Evolutionary conservation across 2,113 vertebrate genomes (phyloP).

Genomic region (Cyprinodon variegatus): DNA sequence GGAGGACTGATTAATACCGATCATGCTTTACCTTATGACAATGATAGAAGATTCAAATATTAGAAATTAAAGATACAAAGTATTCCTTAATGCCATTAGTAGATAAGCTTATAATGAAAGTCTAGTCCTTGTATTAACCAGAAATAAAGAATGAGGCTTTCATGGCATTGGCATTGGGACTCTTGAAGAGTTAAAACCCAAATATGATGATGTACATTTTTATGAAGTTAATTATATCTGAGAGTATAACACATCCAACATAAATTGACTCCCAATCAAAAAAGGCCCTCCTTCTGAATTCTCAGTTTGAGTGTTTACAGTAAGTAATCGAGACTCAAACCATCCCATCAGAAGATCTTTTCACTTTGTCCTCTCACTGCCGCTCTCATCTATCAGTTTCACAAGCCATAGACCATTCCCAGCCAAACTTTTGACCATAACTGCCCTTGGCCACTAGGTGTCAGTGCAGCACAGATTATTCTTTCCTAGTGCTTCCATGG

Average conservation of each 20-base stretch:
- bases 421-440: conserved; percentile 53
- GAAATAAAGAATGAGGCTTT: conserved; percentile 20
- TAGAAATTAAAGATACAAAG: conserved; percentile 31
- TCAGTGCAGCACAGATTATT: conserved; percentile 75
- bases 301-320: conserved; percentile 6
- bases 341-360: conserved; percentile 51
- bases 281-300: conserved; percentile 14
- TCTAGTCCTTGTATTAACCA: conserved; percentile 14
- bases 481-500: conserved; percentile 83
- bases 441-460: conserved; percentile 76
- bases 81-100: conserved; percentile 69
- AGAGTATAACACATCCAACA: conserved; percentile 12
- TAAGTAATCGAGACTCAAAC: conserved; percentile 44
- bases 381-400: conserved; percentile 44
- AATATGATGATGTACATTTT: conserved; percentile 16
- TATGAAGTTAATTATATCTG: conserved; percentile 27
- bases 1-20: conserved; percentile 25
- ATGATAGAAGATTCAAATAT: conserved; percentile 27
- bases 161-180: conserved; percentile 63
- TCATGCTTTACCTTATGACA: conserved; percentile 41
- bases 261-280: conserved; percentile 12
- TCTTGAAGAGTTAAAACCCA: conserved; percentile 39
- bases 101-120: conserved; percentile 31
- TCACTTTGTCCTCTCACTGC: conserved; percentile 51
- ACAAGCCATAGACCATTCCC: conserved; percentile 62